Conservation (phyloP, 2,797 vertebrate species). For the Onychomys torridus region DNA sequence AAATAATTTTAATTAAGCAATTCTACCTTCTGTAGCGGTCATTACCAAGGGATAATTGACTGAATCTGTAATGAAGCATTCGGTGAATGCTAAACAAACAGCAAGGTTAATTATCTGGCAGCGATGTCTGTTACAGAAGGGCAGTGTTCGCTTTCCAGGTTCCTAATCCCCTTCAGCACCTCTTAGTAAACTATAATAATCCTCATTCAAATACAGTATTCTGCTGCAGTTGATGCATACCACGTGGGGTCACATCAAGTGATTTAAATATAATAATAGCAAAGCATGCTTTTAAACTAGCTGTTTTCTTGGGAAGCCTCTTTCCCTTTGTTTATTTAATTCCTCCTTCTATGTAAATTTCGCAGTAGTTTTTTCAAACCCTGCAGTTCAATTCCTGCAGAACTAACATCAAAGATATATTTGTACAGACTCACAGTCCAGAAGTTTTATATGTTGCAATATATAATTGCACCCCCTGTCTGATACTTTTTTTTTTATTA, state of each 20-base stretch:
- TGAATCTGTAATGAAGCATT: slow-evolving; percentile 88
- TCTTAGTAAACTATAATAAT: slow-evolving; percentile 86
- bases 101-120: slow-evolving; percentile 90
- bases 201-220: slow-evolving; percentile 67
- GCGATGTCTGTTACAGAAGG: slow-evolving; percentile 82
- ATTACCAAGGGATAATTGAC: slow-evolving; percentile 88
- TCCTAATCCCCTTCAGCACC: slow-evolving; percentile 80
- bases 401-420: slow-evolving; percentile 63
- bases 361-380: slow-evolving; percentile 68
- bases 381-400: neutral
- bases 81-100: slow-evolving; percentile 88
- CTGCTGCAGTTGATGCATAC: slow-evolving; percentile 36
- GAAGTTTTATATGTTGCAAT: slow-evolving; percentile 61
- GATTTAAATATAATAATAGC: slow-evolving; percentile 74
- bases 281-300: slow-evolving; percentile 59
- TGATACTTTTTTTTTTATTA: slow-evolving; percentile 64
- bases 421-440: slow-evolving; percentile 64
- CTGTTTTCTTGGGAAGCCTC: slow-evolving; percentile 22
- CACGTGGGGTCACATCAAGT: slow-evolving; percentile 76
- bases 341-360: slow-evolving; percentile 68
- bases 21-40: slow-evolving; percentile 85
- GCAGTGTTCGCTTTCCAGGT: slow-evolving; percentile 79
- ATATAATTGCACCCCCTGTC: neutral
- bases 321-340: slow-evolving; percentile 41
- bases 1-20: slow-evolving; percentile 89